Conservation (phyloP, 2,113 vertebrate species). For the Desmodus rotundus region DNA sequence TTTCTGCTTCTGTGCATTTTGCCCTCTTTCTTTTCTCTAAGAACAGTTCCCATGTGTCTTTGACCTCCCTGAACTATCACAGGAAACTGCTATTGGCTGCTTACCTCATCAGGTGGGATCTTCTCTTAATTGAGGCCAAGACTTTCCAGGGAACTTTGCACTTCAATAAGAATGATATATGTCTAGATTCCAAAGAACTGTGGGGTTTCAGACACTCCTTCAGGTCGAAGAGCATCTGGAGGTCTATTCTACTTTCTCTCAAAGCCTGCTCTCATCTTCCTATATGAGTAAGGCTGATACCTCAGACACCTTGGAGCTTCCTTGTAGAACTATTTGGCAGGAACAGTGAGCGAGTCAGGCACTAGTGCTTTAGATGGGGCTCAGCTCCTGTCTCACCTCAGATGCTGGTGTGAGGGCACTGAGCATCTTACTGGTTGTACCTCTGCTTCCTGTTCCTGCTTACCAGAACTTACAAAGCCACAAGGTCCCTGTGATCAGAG, state of each 20-base stretch:
- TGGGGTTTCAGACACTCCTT: not conserved
- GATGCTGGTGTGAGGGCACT: not conserved
- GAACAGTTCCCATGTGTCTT: not conserved
- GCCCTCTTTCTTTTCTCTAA: not conserved
- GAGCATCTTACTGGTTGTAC: not conserved
- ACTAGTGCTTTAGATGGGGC: not conserved
- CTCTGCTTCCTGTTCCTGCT: not conserved
- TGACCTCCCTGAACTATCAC: not conserved
- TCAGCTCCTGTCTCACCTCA: not conserved
- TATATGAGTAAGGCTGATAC: accelerated
- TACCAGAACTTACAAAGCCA: not conserved
- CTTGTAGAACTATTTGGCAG: not conserved
- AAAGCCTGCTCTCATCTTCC: not conserved
- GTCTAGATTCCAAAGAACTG: not conserved
- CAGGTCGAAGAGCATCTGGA: not conserved
- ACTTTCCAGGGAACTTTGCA: not conserved
- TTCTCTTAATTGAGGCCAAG: not conserved
- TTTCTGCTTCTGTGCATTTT: not conserved
- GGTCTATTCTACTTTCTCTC: not conserved
- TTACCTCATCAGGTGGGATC: not conserved
- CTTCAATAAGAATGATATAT: not conserved
- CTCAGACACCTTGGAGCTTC: not conserved
- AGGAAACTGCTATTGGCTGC: not conserved
- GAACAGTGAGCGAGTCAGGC: accelerated
- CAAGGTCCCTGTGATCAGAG: not conserved